Percentiles rank a stretch among this genome's conserved stretches.
Conservation (phyloP, 2,888 invertebrate genomes). For the Chrysolina americana region DNA sequence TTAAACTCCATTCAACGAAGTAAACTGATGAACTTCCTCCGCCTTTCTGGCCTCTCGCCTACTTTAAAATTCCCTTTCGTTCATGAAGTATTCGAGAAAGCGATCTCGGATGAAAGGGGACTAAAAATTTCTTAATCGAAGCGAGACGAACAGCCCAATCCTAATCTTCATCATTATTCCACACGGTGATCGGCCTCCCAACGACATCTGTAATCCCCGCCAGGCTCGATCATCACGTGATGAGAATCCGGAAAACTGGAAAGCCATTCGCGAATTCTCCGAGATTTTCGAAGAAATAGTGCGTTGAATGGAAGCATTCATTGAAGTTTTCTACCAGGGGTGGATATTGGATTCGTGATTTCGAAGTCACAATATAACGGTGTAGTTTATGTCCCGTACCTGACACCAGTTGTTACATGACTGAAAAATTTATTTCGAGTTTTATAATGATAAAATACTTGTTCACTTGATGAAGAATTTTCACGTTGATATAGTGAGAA, state of each 20-base stretch:
- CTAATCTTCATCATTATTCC: conserved; percentile 57
- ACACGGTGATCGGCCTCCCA: conserved; percentile 46
- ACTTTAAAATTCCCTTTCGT: conserved; percentile 41
- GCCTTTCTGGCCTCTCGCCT: conserved; percentile 28
- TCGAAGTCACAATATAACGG: background rate
- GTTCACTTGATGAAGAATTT: too few relatives aligned
- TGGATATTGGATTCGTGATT: background rate
- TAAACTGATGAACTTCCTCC: conserved; percentile 14
- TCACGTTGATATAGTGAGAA: too few relatives aligned
- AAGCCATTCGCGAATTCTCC: conserved; percentile 20
- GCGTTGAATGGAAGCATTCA: conserved; percentile 18
- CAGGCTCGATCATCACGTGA: conserved; percentile 55
- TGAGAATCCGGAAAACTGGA: conserved; percentile 44
- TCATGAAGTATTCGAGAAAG: conserved; percentile 31
- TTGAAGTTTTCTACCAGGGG: conserved; percentile 4
- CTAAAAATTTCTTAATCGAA: conserved; percentile 57
- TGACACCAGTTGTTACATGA: too few relatives aligned
- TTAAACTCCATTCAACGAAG: background rate
- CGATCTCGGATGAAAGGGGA: conserved; percentile 45
- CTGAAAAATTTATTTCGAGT: too few relatives aligned
- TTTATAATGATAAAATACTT: too few relatives aligned
- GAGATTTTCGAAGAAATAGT: conserved; percentile 10
- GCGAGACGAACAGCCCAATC: conserved; percentile 49
- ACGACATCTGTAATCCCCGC: conserved; percentile 56
- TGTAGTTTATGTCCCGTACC: too few relatives aligned